These are phyloP conservation scores for Trilocha varians DNA, from an alignment of 2,888 invertebrate species.

Conservation along the genomic window DNA sequence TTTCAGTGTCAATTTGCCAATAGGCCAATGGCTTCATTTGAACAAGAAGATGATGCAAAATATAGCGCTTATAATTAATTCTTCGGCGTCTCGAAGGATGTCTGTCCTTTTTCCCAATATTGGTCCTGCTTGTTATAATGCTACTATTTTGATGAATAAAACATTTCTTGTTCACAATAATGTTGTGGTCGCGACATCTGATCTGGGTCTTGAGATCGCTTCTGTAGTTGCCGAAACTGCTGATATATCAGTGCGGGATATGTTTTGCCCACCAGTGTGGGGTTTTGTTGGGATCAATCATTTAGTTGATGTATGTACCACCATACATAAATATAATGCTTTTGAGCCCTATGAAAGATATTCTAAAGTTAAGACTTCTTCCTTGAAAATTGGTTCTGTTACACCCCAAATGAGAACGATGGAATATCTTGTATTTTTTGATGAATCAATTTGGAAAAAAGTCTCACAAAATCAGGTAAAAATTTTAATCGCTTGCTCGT, in stretches of 20 bases:
- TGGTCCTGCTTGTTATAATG: slow-evolving; percentile 74
- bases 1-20: slow-evolving; percentile 35
- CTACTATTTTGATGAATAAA: slow-evolving; percentile 54
- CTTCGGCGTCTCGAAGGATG: slow-evolving; percentile 54
- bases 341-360: slow-evolving; percentile 67
- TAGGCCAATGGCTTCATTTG: slow-evolving; percentile 49
- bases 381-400: slow-evolving; percentile 62
- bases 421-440: slow-evolving; percentile 60
- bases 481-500: no score
- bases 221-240: slow-evolving; percentile 51
- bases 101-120: slow-evolving; percentile 67
- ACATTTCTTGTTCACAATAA: slow-evolving; percentile 53
- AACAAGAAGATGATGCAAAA: slow-evolving; percentile 48
- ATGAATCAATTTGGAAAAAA: slow-evolving; percentile 46
- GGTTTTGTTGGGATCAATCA: slow-evolving; percentile 74
- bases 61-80: slow-evolving; percentile 64
- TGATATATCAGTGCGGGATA: slow-evolving; percentile 54
- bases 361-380: slow-evolving; percentile 57
- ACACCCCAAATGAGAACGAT: slow-evolving; percentile 68
- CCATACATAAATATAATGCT: slow-evolving; percentile 65
- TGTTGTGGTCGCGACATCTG: slow-evolving; percentile 72
- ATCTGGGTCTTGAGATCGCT: slow-evolving; percentile 65
- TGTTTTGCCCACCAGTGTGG: slow-evolving; percentile 77
- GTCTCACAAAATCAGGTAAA: slow-evolving; percentile 50
- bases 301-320: slow-evolving; percentile 67